These are phyloP conservation scores for Dynastes tityus DNA, from an alignment of 2,888 invertebrate genomes.

Conservation along the genomic window DNA sequence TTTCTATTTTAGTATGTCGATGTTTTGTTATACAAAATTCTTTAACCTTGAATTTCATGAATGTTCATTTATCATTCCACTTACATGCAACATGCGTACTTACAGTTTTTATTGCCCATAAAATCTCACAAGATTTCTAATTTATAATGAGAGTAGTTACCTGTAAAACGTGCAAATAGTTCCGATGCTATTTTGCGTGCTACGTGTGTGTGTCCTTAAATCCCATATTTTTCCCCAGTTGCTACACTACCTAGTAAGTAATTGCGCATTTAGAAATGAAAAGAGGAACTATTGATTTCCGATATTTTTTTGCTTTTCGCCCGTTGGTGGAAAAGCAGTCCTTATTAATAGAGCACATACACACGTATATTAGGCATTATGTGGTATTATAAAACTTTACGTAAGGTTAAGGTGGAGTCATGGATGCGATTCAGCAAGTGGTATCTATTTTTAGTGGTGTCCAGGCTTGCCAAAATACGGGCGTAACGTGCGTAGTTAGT, in stretches of 20 bases:
- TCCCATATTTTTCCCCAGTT: neutral
- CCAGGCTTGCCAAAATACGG: slow-evolving; percentile 65
- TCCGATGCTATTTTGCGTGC: no score
- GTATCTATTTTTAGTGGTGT: slow-evolving; percentile 65
- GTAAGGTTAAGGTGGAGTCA: slow-evolving; percentile 63
- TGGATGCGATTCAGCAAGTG: slow-evolving; percentile 62
- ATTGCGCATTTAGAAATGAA: slow-evolving; percentile 3
- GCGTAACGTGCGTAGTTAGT: slow-evolving; percentile 63
- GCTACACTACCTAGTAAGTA: neutral
- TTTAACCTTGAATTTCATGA: no score
- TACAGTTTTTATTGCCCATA: no score
- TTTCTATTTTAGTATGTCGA: no score
- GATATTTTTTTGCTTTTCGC: neutral
- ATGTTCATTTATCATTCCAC: no score
- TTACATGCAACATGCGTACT: no score
- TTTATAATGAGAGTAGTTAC: no score
- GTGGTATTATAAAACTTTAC: slow-evolving; percentile 47
- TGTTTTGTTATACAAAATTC: no score
- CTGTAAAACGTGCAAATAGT: no score
- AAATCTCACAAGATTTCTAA: no score
- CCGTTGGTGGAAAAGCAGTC: slow-evolving; percentile 5
- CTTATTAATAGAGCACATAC: slow-evolving; percentile 11
- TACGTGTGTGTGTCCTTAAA: neutral
- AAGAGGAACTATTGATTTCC: slow-evolving; percentile 21
- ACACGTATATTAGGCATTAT: neutral